These are phyloP conservation scores for Saturnia pavonia DNA, from an alignment of 2,888 invertebrate species.

Conservation along the genomic window DNA sequence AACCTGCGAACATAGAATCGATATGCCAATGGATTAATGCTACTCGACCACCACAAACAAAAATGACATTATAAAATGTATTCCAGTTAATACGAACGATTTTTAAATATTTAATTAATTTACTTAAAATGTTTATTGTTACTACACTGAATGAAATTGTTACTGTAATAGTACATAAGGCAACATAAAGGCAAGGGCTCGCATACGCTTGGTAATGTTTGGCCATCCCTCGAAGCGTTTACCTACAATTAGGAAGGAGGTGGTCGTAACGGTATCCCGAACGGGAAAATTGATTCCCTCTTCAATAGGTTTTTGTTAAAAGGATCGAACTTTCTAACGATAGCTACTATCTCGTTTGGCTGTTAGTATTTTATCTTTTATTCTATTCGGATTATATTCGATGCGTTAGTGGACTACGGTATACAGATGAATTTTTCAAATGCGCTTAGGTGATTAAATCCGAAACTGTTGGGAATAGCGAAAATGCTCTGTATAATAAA, in stretches of 20 bases:
- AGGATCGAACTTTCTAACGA: conserved; percentile 53
- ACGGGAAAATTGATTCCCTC: conserved; percentile 60
- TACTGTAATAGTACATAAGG: conserved; percentile 1
- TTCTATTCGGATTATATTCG: conserved; percentile 51
- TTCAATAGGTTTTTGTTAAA: conserved; percentile 54
- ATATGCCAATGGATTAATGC: too few species aligned
- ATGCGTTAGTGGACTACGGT: neutral
- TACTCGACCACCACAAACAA: too few species aligned
- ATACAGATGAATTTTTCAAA: too few species aligned
- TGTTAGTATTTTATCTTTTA: conserved; percentile 46
- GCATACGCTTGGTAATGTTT: conserved; percentile 38
- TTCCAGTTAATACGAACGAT: too few species aligned
- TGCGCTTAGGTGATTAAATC: too few species aligned
- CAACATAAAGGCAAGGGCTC: conserved; percentile 25
- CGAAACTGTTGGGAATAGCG: too few species aligned
- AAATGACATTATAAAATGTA: too few species aligned
- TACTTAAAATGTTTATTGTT: neutral
- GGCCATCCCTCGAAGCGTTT: conserved; percentile 48
- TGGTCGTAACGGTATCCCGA: conserved; percentile 48
- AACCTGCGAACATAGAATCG: too few species aligned
- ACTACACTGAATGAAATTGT: neutral
- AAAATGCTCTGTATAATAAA: too few species aligned
- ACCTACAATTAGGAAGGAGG: conserved; percentile 60
- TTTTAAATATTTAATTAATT: too few species aligned
- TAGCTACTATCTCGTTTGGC: conserved; percentile 50